These are phyloP conservation scores for Poecilus cupreus DNA, from an alignment of 2,888 invertebrate species.

Conservation along the genomic window DNA sequence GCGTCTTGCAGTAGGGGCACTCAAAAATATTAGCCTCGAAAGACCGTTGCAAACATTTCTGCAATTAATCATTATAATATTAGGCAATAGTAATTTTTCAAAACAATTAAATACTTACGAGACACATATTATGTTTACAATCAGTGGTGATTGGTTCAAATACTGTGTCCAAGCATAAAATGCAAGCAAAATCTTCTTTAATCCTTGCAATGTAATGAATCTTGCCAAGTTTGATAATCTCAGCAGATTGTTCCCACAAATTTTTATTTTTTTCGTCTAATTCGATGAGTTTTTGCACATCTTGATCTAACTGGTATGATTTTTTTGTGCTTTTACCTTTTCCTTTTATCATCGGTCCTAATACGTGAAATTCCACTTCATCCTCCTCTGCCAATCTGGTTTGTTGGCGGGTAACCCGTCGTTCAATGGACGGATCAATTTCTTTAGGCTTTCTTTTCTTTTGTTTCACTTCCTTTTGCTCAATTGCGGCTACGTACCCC, in stretches of 20 bases:
- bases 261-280: constrained; percentile 79
- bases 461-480: too few relatives aligned
- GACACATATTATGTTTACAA: constrained; percentile 86
- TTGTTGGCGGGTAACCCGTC: too few relatives aligned
- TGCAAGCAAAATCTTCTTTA: constrained; percentile 82
- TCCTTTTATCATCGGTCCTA: constrained; percentile 19
- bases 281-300: constrained; percentile 72
- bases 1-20: constrained; percentile 83
- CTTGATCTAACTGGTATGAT: constrained; percentile 67
- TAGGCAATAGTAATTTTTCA: too few relatives aligned
- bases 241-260: constrained; percentile 81
- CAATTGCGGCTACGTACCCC: constrained; percentile 76
- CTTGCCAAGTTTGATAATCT: constrained; percentile 74
- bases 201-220: constrained; percentile 79
- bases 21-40: constrained; percentile 78
- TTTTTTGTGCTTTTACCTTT: constrained; percentile 62
- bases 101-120: constrained; percentile 73
- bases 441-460: too few relatives aligned
- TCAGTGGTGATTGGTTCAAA: constrained; percentile 82
- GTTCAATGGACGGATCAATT: too few relatives aligned
- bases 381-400: too few relatives aligned
- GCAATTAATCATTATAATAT: constrained; percentile 65
- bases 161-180: constrained; percentile 86
- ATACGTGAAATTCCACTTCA: too few relatives aligned
- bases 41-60: constrained; percentile 80